phyloP scores from a whole-genome alignment of 1,140 invertebrate species.

The Stegodyphus mimosarum region DNA sequence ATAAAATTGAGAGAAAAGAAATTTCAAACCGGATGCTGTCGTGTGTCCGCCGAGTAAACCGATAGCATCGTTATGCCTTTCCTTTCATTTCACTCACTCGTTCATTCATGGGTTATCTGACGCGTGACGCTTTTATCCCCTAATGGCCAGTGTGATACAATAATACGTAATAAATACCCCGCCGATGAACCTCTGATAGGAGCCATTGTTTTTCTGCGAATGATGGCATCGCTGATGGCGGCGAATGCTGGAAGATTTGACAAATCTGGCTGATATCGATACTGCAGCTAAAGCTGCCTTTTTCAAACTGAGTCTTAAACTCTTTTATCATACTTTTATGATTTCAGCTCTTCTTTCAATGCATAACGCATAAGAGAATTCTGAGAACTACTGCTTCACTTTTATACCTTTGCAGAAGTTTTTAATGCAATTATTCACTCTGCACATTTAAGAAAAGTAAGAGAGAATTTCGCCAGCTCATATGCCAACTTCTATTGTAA shows the following conservation, averaged over 20 bases:
- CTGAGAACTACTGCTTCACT: too few relatives aligned
- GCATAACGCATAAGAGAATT: too few relatives aligned
- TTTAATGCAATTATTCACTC: too few relatives aligned
- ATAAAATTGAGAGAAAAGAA: constrained; percentile 9
- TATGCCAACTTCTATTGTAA: too few relatives aligned
- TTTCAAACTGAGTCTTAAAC: too few relatives aligned
- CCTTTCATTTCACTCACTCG: constrained; percentile 1
- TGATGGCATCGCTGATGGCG: constrained; percentile 16
- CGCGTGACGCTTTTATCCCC: constrained; percentile 40
- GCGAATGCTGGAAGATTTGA: constrained; percentile 28
- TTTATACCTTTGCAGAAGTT: too few relatives aligned
- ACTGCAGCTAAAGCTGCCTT: neutral
- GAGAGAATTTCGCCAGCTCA: too few relatives aligned
- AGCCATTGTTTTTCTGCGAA: constrained; percentile 19
- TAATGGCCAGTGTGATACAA: constrained; percentile 55
- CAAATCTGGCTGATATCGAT: constrained; percentile 37
- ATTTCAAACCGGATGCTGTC: constrained; percentile 49
- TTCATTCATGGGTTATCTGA: constrained; percentile 41
- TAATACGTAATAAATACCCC: constrained; percentile 56
- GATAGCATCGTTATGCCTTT: constrained; percentile 48
- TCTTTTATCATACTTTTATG: too few relatives aligned
- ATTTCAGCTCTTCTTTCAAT: too few relatives aligned
- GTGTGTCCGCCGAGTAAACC: constrained; percentile 48
- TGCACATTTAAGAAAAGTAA: too few relatives aligned
- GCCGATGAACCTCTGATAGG: constrained; percentile 37